Conservation (phyloP, 2,888 invertebrate genomes). For the Petrophora chlorosata region DNA sequence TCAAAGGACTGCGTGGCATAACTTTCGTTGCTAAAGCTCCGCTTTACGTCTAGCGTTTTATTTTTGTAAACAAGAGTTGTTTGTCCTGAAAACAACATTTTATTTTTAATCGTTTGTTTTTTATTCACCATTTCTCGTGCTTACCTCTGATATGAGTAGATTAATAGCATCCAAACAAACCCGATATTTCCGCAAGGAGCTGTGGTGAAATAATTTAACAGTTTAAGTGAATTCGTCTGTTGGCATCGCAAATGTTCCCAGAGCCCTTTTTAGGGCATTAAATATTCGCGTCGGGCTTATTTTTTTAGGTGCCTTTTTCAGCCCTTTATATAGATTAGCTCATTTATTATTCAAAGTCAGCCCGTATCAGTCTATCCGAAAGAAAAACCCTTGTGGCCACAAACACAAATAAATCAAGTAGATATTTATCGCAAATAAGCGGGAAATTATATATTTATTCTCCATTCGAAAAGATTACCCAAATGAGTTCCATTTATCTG, state of each 20-base stretch:
- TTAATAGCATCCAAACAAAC: slow-evolving; percentile 12
- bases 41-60: too few relatives aligned
- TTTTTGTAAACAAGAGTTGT: slow-evolving; percentile 22
- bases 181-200: slow-evolving; percentile 26
- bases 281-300: slow-evolving; percentile 60
- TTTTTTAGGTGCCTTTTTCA: slow-evolving; percentile 47
- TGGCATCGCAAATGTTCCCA: slow-evolving; percentile 46
- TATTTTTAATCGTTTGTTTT: background rate
- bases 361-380: slow-evolving; percentile 38
- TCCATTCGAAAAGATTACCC: slow-evolving; percentile 18
- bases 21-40: slow-evolving; percentile 30
- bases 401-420: slow-evolving; percentile 37
- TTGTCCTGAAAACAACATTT: background rate
- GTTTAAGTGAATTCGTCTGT: slow-evolving; percentile 61
- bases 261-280: slow-evolving; percentile 57
- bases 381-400: slow-evolving; percentile 32
- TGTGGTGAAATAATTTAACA: slow-evolving; percentile 51
- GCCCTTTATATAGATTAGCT: slow-evolving; percentile 51
- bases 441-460: slow-evolving; percentile 29
- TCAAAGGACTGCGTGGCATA: slow-evolving; percentile 33
- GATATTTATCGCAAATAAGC: slow-evolving; percentile 36
- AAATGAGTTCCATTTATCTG: slow-evolving; percentile 9
- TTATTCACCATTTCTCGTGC: background rate
- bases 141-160: slow-evolving; percentile 15
- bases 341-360: slow-evolving; percentile 49